These are phyloP conservation scores for Argyrosomus regius DNA, from an alignment of 2,797 vertebrate species.

Conservation along the genomic window DNA sequence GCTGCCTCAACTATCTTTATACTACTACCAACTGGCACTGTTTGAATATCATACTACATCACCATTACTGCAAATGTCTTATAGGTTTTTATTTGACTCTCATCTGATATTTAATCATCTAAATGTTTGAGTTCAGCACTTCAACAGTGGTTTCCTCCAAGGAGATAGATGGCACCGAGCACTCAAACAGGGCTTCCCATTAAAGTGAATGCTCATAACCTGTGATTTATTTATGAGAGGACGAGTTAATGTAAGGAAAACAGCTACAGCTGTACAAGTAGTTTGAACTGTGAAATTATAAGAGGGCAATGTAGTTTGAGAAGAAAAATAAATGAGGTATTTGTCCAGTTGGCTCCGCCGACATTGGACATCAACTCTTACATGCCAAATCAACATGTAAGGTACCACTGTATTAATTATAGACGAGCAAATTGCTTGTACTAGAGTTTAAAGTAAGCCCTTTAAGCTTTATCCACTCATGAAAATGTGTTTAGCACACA, in stretches of 20 bases:
- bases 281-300: not conserved
- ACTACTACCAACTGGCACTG: not conserved
- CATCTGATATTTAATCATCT: conserved; percentile 4
- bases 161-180: not conserved
- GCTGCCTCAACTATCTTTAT: not conserved
- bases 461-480: not conserved
- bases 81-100: not conserved
- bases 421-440: not conserved
- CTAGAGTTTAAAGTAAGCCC: not conserved
- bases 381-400: not conserved
- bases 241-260: conserved; percentile 5
- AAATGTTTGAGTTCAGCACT: not conserved
- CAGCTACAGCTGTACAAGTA: not conserved
- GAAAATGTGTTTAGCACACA: not conserved
- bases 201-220: not conserved
- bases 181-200: not conserved
- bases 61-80: not conserved
- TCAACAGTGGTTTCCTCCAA: not conserved
- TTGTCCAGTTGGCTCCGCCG: not conserved
- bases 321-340: not conserved
- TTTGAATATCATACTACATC: not conserved
- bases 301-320: not conserved
- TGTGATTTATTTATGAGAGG: not conserved
- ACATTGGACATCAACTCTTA: not conserved
- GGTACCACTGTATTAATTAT: not conserved